Evolutionary conservation across 30 jellyfish, hydroid and myxozoan genomes (phyloP).

Genomic region (Aurelia coerulea): DNA sequence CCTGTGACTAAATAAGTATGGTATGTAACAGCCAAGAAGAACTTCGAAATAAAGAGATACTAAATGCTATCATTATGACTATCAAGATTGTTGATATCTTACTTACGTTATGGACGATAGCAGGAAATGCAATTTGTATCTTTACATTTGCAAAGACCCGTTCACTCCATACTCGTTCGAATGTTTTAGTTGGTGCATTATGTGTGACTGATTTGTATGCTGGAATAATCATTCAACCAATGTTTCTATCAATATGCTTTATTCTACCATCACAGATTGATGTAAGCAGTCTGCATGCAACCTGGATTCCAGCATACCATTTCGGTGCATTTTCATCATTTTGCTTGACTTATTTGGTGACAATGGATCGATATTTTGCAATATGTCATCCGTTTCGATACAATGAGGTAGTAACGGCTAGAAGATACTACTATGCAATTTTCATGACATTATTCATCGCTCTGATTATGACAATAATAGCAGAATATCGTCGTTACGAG

Average conservation of each 20-base stretch:
- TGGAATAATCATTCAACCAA: not conserved
- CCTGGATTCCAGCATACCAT: not conserved
- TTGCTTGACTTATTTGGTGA: not conserved
- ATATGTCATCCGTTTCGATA: conserved; percentile 11
- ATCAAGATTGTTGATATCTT: not conserved
- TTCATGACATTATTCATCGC: not conserved
- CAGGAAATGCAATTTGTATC: conserved; percentile 7
- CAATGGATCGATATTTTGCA: conserved; percentile 22
- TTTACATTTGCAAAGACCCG: conserved; percentile 6
- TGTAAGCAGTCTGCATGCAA: not conserved
- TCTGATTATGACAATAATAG: not conserved
- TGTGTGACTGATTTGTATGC: conserved; percentile 1
- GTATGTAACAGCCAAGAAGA: no score
- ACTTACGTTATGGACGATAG: not conserved
- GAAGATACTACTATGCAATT: not conserved
- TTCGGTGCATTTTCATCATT: not conserved
- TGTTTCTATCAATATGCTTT: not conserved
- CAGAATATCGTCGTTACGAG: no score
- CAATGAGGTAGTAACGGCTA: not conserved
- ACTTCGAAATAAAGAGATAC: no score
- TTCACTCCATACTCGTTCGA: conserved; percentile 2
- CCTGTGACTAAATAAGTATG: no score
- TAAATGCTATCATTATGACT: no score
- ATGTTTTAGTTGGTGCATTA: conserved; percentile 2
- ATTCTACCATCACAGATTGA: not conserved